These are phyloP conservation scores for Neosilurus mollespiculum DNA, from an alignment of 2,797 vertebrate species.

Conservation along the genomic window DNA sequence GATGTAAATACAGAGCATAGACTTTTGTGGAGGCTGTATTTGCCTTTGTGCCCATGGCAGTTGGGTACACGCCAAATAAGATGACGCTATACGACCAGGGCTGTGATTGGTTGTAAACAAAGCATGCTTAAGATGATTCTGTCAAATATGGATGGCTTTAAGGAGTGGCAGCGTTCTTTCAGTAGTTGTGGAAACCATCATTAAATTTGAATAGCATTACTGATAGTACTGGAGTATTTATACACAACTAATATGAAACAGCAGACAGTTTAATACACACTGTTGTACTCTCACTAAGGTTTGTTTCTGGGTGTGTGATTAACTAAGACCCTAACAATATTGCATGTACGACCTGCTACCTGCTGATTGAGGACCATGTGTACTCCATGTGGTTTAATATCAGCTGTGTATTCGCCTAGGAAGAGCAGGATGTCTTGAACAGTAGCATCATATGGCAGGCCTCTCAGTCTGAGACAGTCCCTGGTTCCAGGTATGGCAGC, in stretches of 20 bases:
- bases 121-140: background rate
- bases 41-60: background rate
- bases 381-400: constrained; percentile 92
- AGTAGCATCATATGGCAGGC: constrained; percentile 90
- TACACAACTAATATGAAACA: background rate
- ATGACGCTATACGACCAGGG: background rate
- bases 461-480: constrained; percentile 88
- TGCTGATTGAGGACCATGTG: constrained; percentile 99
- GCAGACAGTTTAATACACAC: background rate
- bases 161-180: background rate
- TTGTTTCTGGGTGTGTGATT: background rate
- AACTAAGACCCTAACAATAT: background rate
- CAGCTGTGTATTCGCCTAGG: constrained; percentile 88
- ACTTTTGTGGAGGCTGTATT: background rate
- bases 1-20: background rate
- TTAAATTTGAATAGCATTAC: background rate
- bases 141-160: background rate
- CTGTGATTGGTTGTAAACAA: background rate
- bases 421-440: constrained; percentile 95
- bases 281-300: background rate
- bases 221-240: background rate
- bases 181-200: background rate
- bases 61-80: too few relatives aligned
- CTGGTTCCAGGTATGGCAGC: constrained; percentile 69
- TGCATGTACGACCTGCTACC: constrained; percentile 66